These are phyloP conservation scores for Falco concolor DNA, from an alignment of 2,797 vertebrate species.

Conservation along the genomic window DNA sequence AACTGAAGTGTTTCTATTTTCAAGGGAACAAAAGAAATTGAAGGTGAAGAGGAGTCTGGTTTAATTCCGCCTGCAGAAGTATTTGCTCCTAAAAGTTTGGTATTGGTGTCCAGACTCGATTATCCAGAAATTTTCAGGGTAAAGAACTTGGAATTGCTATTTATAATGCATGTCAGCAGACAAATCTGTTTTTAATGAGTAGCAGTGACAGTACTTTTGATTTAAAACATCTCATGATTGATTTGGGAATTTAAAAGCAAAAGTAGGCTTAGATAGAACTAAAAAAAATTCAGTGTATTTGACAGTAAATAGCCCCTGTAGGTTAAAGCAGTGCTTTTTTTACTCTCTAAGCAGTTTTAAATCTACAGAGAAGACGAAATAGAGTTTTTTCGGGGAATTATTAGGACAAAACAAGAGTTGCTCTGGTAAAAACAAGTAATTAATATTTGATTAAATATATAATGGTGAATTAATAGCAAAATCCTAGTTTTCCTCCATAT, in stretches of 20 bases:
- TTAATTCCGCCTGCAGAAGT: constrained; percentile 96
- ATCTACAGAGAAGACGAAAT: neutral
- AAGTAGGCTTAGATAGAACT: neutral
- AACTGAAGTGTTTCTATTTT: constrained; percentile 64
- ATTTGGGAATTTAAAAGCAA: constrained; percentile 34
- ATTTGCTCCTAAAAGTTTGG: constrained; percentile 97
- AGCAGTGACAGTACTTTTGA: neutral
- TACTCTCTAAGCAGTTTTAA: neutral
- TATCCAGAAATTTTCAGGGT: constrained; percentile 98
- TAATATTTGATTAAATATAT: neutral
- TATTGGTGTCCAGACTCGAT: constrained; percentile 95
- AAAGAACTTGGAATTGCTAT: constrained; percentile 64
- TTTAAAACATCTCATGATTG: constrained; percentile 17
- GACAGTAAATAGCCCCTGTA: neutral
- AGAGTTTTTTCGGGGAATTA: neutral
- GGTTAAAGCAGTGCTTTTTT: constrained; percentile 11
- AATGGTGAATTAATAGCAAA: neutral
- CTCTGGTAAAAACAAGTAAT: neutral
- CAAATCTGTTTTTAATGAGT: constrained; percentile 33
- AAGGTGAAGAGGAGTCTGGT: constrained; percentile 86
- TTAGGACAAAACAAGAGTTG: neutral
- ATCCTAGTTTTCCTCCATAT: neutral
- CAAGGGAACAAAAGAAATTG: constrained; percentile 86
- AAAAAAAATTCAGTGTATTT: neutral
- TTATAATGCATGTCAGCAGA: neutral